Evolutionary conservation across 2,113 vertebrate genomes (phyloP).

Genomic region (Tiliqua scincoides): DNA sequence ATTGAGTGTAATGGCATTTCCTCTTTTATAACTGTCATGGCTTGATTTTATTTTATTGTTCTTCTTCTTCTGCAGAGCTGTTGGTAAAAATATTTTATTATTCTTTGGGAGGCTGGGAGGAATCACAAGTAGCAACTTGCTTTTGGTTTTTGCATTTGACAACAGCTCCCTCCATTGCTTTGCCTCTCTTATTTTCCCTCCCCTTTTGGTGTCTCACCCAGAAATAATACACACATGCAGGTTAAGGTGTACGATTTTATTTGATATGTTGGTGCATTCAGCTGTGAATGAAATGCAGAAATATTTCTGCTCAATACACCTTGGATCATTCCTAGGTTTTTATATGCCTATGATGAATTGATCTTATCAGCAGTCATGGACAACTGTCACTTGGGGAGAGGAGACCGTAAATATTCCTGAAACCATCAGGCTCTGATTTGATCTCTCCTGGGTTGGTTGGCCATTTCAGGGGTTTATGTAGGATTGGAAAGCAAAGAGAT

Average conservation of each 20-base stretch:
- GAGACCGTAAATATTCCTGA: conserved; percentile 6
- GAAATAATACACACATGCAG: fast-evolving
- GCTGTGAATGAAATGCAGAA: not conserved
- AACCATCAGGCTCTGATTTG: not conserved
- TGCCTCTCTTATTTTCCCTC: not conserved
- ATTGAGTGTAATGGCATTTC: conserved; percentile 24
- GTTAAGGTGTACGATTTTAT: not conserved
- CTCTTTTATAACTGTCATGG: conserved; percentile 37
- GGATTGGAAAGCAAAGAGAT: not conserved
- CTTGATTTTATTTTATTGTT: conserved; percentile 38
- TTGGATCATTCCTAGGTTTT: conserved; percentile 6
- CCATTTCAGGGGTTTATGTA: not conserved
- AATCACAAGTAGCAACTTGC: not conserved
- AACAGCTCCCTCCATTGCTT: conserved; percentile 67
- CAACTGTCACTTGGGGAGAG: conserved; percentile 15
- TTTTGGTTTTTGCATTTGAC: conserved; percentile 12
- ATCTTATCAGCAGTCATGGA: conserved; percentile 17
- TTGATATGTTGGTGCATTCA: conserved; percentile 1
- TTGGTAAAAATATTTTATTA: conserved; percentile 48
- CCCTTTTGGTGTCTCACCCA: not conserved
- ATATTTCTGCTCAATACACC: conserved; percentile 20
- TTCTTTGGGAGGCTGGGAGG: conserved; percentile 12
- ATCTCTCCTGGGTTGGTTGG: not conserved
- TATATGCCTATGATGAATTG: not conserved
- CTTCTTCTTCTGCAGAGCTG: conserved; percentile 4